Evolutionary conservation across 2,888 invertebrate genomes (phyloP).

Genomic region (Hypsopygia costalis): DNA sequence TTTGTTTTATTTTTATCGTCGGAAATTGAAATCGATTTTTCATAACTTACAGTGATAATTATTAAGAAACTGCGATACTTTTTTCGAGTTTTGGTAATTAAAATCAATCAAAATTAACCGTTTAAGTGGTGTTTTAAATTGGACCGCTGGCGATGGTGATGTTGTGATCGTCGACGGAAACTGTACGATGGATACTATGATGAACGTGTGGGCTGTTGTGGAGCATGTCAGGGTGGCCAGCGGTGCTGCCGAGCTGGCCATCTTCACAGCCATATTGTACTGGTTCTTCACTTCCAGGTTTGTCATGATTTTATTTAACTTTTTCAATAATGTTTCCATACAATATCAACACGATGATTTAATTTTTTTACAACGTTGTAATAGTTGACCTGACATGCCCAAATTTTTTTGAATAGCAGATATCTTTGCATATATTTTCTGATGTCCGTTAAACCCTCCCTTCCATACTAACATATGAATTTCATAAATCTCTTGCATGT

Average conservation of each 20-base stretch:
- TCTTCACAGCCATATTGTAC: slow-evolving; percentile 81
- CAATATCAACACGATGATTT: no score
- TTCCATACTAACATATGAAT: no score
- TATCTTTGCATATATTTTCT: no score
- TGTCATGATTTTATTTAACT: slow-evolving; percentile 20
- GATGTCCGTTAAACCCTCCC: no score
- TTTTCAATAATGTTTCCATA: no score
- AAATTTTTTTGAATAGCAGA: no score
- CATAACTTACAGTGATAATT: slow-evolving; percentile 10
- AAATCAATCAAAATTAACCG: slow-evolving; percentile 46
- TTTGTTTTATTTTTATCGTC: slow-evolving; percentile 23
- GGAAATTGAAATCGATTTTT: slow-evolving; percentile 23
- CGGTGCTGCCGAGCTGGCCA: slow-evolving; percentile 81
- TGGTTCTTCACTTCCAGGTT: slow-evolving; percentile 83
- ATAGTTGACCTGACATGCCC: no score
- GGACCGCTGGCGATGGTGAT: slow-evolving; percentile 50
- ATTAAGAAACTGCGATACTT: slow-evolving; percentile 3
- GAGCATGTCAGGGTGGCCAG: slow-evolving; percentile 76
- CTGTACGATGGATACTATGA: slow-evolving; percentile 66
- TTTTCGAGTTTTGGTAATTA: slow-evolving; percentile 3
- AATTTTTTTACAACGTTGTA: no score
- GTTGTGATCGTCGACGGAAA: slow-evolving; percentile 45
- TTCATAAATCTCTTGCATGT: no score
- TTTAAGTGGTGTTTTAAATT: slow-evolving; percentile 46
- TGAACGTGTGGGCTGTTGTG: slow-evolving; percentile 71